A percentile compares a stretch with the other conserved stretches of the same genome.
phyloP scores from a whole-genome alignment of 2,113 vertebrate genomes.

The Festucalex cinctus region DNA sequence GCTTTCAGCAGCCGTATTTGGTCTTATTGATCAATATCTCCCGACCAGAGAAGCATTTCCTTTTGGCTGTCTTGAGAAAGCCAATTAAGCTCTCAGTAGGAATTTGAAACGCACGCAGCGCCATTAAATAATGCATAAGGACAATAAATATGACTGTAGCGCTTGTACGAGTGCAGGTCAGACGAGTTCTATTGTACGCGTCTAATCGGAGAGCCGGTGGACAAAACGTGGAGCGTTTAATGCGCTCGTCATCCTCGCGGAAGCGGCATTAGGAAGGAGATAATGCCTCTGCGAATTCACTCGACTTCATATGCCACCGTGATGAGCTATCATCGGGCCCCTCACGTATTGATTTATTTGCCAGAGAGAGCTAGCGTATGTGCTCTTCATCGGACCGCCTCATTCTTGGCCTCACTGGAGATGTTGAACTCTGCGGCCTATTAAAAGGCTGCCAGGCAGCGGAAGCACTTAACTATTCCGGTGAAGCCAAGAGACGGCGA shows the following conservation, averaged over 20 bases:
- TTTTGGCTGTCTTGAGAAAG: slow-evolving; percentile 41
- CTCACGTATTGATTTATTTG: slow-evolving; percentile 50
- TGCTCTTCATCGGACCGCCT: slow-evolving; percentile 31
- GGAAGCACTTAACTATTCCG: slow-evolving; percentile 40
- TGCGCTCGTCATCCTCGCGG: slow-evolving; percentile 34
- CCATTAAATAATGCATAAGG: slow-evolving; percentile 68
- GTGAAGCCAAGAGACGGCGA: slow-evolving; percentile 33
- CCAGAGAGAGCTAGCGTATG: slow-evolving; percentile 12
- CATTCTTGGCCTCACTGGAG: slow-evolving; percentile 6
- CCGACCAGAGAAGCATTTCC: slow-evolving; percentile 53
- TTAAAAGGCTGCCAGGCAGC: slow-evolving; percentile 36
- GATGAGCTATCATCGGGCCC: slow-evolving; percentile 42
- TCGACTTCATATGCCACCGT: slow-evolving; percentile 33
- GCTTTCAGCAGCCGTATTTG: slow-evolving; percentile 54
- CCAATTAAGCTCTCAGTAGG: slow-evolving; percentile 61
- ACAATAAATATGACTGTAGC: slow-evolving; percentile 55
- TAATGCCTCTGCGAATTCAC: slow-evolving; percentile 43
- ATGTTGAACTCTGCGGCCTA: slow-evolving; percentile 36
- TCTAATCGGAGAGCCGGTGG: slow-evolving; percentile 20
- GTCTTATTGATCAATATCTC: slow-evolving; percentile 58
- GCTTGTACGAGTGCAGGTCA: slow-evolving; percentile 30
- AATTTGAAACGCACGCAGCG: slow-evolving; percentile 51
- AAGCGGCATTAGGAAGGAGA: slow-evolving; percentile 43
- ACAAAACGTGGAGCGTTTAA: slow-evolving; percentile 41
- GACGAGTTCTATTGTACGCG: slow-evolving; percentile 38